Evolutionary conservation across 2,888 invertebrate species (phyloP).

Genomic region (Pasiphila rectangulata): DNA sequence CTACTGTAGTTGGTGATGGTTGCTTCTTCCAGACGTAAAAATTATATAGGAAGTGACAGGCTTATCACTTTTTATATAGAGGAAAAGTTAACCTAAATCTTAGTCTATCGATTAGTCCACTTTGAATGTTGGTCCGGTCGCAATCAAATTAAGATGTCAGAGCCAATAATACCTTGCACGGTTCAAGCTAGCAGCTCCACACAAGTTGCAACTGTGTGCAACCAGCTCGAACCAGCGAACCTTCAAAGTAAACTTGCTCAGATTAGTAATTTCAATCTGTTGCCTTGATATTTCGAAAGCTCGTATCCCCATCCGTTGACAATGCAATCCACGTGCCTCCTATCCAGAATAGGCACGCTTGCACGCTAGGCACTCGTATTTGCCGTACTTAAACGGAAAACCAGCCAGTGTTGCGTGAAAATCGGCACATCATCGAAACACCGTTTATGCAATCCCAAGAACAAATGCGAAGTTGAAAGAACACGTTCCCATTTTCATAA

Average conservation of each 20-base stretch:
- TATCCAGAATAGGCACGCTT: constrained; percentile 46
- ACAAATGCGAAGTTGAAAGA: constrained; percentile 49
- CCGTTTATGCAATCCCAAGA: constrained; percentile 70
- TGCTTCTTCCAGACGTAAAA: too few species aligned
- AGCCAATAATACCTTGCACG: too few species aligned
- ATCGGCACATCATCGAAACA: constrained; percentile 72
- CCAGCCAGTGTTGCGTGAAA: constrained; percentile 69
- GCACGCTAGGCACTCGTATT: constrained; percentile 50
- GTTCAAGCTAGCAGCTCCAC: not conserved
- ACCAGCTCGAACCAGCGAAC: not conserved
- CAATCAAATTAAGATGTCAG: too few species aligned
- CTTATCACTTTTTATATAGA: too few species aligned
- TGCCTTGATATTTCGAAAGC: constrained; percentile 32
- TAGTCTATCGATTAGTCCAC: too few species aligned
- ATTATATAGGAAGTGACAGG: too few species aligned
- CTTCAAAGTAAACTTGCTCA: constrained; percentile 3
- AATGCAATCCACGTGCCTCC: constrained; percentile 36
- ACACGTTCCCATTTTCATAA: constrained; percentile 70
- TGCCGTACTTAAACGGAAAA: constrained; percentile 66
- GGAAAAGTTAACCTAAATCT: too few species aligned
- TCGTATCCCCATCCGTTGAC: constrained; percentile 29
- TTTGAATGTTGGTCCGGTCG: too few species aligned
- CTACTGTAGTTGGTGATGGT: too few species aligned
- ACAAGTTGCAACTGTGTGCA: not conserved
- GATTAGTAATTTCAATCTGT: constrained; percentile 21